These are phyloP conservation scores for Ctenoplectra terminalis DNA, from an alignment of 1,140 invertebrate species.

Conservation along the genomic window DNA sequence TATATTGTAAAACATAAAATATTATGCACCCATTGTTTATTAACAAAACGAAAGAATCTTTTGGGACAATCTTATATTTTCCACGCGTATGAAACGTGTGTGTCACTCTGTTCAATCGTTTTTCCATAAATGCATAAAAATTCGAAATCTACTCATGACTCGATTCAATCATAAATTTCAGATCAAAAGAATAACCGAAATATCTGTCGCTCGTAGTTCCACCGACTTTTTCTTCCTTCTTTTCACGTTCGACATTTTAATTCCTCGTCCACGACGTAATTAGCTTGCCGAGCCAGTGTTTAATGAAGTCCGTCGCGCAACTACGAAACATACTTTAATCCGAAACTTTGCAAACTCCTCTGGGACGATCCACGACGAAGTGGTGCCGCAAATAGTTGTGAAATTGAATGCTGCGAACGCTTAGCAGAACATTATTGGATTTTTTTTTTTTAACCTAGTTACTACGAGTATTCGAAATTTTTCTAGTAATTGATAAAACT, in stretches of 20 bases:
- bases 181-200: too few relatives aligned
- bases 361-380: background rate
- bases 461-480: too few relatives aligned
- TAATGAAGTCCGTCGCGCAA: background rate
- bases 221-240: background rate
- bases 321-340: background rate
- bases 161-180: too few relatives aligned
- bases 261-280: background rate
- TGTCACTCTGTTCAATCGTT: too few relatives aligned
- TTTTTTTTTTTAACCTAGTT: background rate
- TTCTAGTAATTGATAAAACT: too few relatives aligned
- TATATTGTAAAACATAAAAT: too few relatives aligned
- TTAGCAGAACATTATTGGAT: background rate
- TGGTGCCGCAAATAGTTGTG: slow-evolving; percentile 6
- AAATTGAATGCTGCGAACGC: background rate
- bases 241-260: background rate
- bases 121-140: too few relatives aligned
- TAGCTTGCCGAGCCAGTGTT: background rate
- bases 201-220: background rate
- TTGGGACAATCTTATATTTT: too few relatives aligned
- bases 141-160: too few relatives aligned
- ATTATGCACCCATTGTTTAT: too few relatives aligned
- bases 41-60: too few relatives aligned
- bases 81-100: too few relatives aligned
- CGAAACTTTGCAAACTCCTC: background rate